phyloP scores from a whole-genome alignment of 2,888 invertebrate genomes.

The Tridacna crocea region DNA sequence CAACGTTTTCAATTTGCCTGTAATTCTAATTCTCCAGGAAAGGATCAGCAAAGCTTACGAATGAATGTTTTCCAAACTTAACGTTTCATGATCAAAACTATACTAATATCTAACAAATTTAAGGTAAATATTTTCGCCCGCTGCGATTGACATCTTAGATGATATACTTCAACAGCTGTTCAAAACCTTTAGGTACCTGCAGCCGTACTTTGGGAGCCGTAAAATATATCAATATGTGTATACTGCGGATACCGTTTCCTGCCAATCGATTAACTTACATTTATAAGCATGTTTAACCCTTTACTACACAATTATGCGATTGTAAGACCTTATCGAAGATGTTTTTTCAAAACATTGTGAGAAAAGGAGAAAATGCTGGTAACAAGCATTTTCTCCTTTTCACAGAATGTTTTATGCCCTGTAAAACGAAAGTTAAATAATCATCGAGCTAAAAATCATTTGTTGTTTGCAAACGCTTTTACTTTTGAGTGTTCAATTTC shows the following conservation, averaged over 20 bases:
- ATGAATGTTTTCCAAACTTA: too few relatives aligned
- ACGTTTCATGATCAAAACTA: too few relatives aligned
- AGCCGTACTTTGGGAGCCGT: background rate
- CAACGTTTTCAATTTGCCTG: too few relatives aligned
- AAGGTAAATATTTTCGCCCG: background rate
- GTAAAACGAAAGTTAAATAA: too few relatives aligned
- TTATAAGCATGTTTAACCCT: background rate
- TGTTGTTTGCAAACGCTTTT: too few relatives aligned
- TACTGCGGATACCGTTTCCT: conserved; percentile 13
- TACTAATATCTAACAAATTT: background rate
- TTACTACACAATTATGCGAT: background rate
- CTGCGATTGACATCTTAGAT: background rate
- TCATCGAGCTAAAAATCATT: too few relatives aligned
- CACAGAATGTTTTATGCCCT: background rate
- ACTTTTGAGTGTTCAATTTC: too few relatives aligned
- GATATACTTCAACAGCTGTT: background rate
- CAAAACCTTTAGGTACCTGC: background rate
- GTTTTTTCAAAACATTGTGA: background rate
- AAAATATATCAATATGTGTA: conserved; percentile 11
- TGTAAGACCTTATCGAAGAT: background rate
- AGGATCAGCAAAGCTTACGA: too few relatives aligned
- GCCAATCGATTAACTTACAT: background rate
- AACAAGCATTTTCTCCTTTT: background rate
- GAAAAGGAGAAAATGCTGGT: background rate
- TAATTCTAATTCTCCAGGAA: too few relatives aligned